Evolutionary conservation across 2,113 vertebrate species (phyloP), one percentile per base, ranked within the genome.

Genomic region (Fregetta grallaria): DNA sequence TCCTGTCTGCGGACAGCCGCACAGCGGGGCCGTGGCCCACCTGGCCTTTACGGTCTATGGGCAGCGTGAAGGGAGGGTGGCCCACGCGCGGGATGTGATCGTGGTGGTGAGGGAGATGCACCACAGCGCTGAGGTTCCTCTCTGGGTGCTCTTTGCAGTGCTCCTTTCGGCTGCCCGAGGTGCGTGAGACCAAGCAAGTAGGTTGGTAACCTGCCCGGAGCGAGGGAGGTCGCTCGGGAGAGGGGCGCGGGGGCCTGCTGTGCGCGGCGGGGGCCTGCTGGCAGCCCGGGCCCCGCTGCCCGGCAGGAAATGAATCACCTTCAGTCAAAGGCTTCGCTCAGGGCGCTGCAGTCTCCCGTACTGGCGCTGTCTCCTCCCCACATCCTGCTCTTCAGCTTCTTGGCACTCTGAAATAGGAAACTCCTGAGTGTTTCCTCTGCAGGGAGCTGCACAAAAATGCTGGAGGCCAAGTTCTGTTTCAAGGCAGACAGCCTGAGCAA

Each of bases 41-140:
- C 1, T 5, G 70, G 45, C 34, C 45, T 36, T 11, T 1, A 1
- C 0, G 0, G 15, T 23, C 36, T 40, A 59, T 22, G 38, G 42
- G 11, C 38, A 77, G 55, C 2, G 0, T 0, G 2, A 32, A 32
- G 32, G 65, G 34, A 66, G 32, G 26, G 45, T 36, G 50, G 25
- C 32, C 25, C 59, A 11, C 30, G 59, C 36, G 27, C 1, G 3
- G 72, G 55, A 9, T 40, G 12, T 9, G 58, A 13, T 15, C 3
- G 0, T 20, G 29, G 66, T 16, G 85, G 14, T 22, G 16, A 44
- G 27, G 56, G 53, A 78, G 38, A 38, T 38, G 38, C 38, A 38
- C 38, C 38, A 19, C 5, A 10, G 49, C 0, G 0, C 77, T 10
- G 11, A 13, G 23, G 21, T 15, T 89, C 25, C 62, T 44, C 16